Evolutionary conservation across 1,140 invertebrate genomes (phyloP), one percentile per base, ranked within the genome.

Genomic region (Drosophila nikananu): DNA sequence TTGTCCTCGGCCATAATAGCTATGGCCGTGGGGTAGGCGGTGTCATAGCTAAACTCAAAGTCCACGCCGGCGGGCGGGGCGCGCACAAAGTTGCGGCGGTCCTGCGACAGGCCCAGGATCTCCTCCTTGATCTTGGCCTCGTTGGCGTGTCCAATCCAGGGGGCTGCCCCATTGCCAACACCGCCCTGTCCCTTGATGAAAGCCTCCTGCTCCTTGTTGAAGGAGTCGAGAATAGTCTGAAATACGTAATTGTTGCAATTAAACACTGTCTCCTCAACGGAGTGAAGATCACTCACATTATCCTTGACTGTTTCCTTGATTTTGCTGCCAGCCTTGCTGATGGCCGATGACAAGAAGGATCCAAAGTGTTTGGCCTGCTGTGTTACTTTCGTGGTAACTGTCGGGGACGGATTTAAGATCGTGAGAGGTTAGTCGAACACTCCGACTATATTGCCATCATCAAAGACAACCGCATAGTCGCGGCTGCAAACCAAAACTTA

Each of bases 241-340:
- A 93, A 92, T 25, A 48, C 9, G 1, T 5, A 15, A 25, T 10
- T 17, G 7, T 39, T 32, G 6, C 7, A 5, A 13, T 52, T 32
- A 17, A 67, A 19, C 9, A 48, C 0, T 6, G 17, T 12, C 2
- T 27, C 0, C 0, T 1, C 3, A 30, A n/a, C 13, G 3, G 12
- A 10, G 0, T 5, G 0, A 15, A 17, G 3, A 12, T 3, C 42
- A 95, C 96, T 97, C 94, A 99, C 98, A 94, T 98, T 99, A 94
- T 99, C 97, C 94, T 98, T 98, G 65, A 99, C 97, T 83, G 97
- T 97, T 93, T 98, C 97, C 95, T 99, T 99, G 83, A 99, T 97
- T 94, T 99, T 98, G 77, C 96, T 97, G 23, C 97, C 97, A 62
- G 97, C 97, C 94, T 98, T 98, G 93, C 97, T 98, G 37, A 97